These are phyloP conservation scores for Furnarius figulus DNA, from an alignment of 2,113 vertebrate species.

Conservation along the genomic window DNA sequence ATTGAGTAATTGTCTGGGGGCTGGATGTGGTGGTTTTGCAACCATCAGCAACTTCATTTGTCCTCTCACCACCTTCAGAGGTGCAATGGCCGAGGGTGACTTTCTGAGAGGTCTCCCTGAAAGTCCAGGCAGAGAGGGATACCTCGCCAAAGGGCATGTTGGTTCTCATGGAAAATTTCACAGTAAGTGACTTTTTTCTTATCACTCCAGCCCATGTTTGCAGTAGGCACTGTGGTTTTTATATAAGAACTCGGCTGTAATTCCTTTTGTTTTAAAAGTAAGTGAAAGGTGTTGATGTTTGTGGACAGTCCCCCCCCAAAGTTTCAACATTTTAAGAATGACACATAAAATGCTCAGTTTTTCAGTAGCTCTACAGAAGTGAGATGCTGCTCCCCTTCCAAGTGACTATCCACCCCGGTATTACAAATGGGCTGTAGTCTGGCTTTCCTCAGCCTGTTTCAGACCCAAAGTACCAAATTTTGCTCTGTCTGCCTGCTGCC, in stretches of 20 bases:
- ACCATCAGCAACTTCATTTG: neutral
- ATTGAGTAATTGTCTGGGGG: neutral
- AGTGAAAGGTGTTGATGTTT: neutral
- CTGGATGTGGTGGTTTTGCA: neutral
- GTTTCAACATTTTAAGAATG: neutral
- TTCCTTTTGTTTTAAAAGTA: neutral
- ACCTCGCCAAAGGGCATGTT: neutral
- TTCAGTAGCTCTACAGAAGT: neutral
- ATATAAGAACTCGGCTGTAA: neutral
- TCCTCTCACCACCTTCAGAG: neutral
- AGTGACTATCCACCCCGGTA: neutral
- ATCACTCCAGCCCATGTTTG: neutral
- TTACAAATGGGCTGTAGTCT: neutral
- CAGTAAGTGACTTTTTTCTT: neutral
- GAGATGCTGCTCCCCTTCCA: neutral
- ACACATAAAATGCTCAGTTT: neutral
- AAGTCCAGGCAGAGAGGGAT: neutral
- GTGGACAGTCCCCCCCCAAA: neutral
- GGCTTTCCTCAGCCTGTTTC: slow-evolving; percentile 33
- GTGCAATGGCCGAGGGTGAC: neutral
- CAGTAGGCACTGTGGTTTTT: neutral
- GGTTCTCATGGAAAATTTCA: neutral
- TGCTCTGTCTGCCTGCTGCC: slow-evolving; percentile 36
- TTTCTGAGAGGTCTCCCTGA: neutral
- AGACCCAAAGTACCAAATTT: slow-evolving; percentile 18